Base-by-base conservation (phyloP, 2,797 vertebrate species). In the Halcyon leucocephala region DNA sequence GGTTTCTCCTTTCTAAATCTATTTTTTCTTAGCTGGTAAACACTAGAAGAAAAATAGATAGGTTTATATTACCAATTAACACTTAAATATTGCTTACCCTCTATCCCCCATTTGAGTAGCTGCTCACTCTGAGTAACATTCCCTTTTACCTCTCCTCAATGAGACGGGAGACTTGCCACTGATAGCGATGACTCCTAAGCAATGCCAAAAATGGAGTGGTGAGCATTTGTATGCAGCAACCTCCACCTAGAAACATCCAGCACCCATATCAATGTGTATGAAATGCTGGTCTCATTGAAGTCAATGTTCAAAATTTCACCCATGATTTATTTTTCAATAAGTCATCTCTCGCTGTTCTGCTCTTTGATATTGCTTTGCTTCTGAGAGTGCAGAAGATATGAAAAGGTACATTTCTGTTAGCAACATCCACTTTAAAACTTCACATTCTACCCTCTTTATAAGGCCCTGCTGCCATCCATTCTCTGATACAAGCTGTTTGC, bases 311-410 rank as follows among this genome's bases (percentile, higher is more conserved):
- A 58, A 74, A 94, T 88, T 93, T 74, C 87, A 93, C 72, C 72
- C 87, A 62, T 46, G 58, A 58, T 83, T 74, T 95, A 81, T 65
- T 95, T 95, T 90, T 83, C 95, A 90, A 0, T 69, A 88, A 90
- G 57, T 69, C 54, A 81, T 62, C 54, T 58, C 82, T 82, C 9
- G 2, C 66, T 88, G 79, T 57, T 82, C 69, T 81, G 46, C 82
- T 74, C 69, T 88, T 89, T 74, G 86, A 67, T 76, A 83, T 12
- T 81, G 90, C 76, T 72, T 86, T 84, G 54, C 58, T 84, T 84
- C 77, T 57, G 74, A 82, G 61, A 84, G 52, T 1, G 1, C 62
- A 55, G 46, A 37, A 91, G 82, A 70, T 66, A 79, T 1, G 39
- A 88, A 69, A 79, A 93, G 54, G 49, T 80, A 55, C 46, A 79